These are phyloP conservation scores for Acestrorhynchus altus DNA, from an alignment of 2,797 vertebrate genomes.

Conservation along the genomic window DNA sequence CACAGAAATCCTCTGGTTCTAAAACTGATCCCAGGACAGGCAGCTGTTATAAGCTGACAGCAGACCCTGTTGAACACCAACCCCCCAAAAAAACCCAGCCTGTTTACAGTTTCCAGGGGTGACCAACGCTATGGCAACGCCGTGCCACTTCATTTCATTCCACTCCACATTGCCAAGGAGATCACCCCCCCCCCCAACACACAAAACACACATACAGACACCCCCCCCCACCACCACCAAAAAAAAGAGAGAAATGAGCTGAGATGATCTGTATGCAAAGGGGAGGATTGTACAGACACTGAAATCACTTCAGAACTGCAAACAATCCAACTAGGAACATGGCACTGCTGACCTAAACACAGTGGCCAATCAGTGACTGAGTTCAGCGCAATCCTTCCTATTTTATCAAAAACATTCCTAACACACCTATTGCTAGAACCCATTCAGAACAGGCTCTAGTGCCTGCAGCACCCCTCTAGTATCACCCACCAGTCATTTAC, in stretches of 20 bases:
- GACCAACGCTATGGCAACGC: conserved; percentile 79
- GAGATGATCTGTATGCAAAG: conserved; percentile 21
- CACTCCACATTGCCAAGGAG: conserved; percentile 76
- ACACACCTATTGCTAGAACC: too few relatives aligned
- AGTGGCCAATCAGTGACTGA: neutral
- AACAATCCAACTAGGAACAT: neutral
- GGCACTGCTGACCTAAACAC: neutral
- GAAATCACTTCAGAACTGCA: neutral
- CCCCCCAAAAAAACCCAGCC: conserved; percentile 38
- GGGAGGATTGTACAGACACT: neutral
- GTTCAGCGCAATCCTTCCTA: neutral
- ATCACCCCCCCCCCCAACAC: conserved; percentile 67
- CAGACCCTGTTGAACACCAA: conserved; percentile 2
- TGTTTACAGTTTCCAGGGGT: conserved; percentile 83
- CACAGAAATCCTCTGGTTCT: too few relatives aligned
- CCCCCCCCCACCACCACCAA: conserved; percentile 60
- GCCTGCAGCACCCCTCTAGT: too few relatives aligned
- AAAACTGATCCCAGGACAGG: too few relatives aligned
- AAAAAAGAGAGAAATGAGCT: conserved; percentile 39
- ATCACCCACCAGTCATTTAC: too few relatives aligned
- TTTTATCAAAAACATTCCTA: too few relatives aligned
- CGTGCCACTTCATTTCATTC: conserved; percentile 76
- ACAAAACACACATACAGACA: conserved; percentile 39
- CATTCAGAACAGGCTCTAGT: neutral
- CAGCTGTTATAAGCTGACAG: neutral